Base-by-base conservation (phyloP, 2,113 vertebrate genomes). In the Platysternon megacephalum region DNA sequence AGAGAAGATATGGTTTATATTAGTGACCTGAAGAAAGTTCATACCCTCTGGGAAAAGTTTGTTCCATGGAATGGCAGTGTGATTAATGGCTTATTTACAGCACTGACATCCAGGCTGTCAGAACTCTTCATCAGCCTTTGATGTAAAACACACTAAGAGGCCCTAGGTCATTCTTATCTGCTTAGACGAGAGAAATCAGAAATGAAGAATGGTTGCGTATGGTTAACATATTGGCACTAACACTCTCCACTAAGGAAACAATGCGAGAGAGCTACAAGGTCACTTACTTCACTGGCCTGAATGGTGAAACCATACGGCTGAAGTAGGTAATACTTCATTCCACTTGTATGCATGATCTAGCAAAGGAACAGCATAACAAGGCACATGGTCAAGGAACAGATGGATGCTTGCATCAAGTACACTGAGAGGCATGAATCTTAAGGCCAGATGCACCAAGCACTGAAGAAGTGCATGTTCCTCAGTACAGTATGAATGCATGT, bases 31-130 rank as follows among this genome's bases (percentile, higher is more conserved):
- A 93, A 97, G 97, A 98, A 98, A 97, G 98, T 98, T 99, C 98
- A 97, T 98, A 98, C 97, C 98, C 98, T 98, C 93, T 97, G 98
- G 97, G 97, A 98, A 97, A 97, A 97, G 97, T 97, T 94, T 95
- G 97, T 98, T 98, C 93, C 97, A 95, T 96, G 96, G 89, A 97
- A 98, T 98, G 97, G 98, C 98, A 98, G 95, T 58, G 97, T 99
- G 98, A 99, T 98, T 98, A 98, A 99, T 99, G 98, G 98, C 98
- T 98, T 99, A 98, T 99, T 99, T 99, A 98, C 98, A 98, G 96
- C 98, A 95, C 96, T 98, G 98, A 98, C 98, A 98, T 98, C 97
- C 97, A 98, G 98, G 94, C 98, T 98, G 98, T 98, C 98, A 98
- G 97, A 97, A 97, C 95, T 98, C 97, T 98, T 97, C 98, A 97